A percentile compares a stretch with the other conserved stretches of the same genome.
Evolutionary conservation across 37 sponge, comb jelly and placozoan genomes (phyloP).

Genomic region (Ianthella basta): DNA sequence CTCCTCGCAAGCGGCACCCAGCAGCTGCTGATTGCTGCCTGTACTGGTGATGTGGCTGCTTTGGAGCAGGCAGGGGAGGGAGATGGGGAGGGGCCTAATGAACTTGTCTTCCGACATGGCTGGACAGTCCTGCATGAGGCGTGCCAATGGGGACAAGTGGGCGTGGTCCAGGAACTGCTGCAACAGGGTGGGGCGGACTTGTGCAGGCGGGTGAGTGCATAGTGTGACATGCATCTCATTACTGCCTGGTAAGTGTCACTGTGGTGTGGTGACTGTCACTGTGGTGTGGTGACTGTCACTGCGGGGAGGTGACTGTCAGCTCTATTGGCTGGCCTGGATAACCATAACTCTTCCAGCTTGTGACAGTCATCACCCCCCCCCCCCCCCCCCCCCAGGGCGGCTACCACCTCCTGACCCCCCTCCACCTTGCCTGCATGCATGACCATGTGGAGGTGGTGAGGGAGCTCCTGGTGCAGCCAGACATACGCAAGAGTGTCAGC

Average conservation of each 20-base stretch:
- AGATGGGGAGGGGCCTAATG: constrained; percentile 42
- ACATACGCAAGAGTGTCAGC: constrained; percentile 21
- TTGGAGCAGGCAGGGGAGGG: constrained; percentile 30
- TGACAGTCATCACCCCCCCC: background rate
- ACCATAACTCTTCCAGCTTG: background rate
- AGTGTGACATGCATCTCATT: constrained; percentile 23
- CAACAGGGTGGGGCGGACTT: too few relatives aligned
- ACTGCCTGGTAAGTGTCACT: background rate
- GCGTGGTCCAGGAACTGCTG: constrained; percentile 30
- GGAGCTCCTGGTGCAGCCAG: constrained; percentile 48
- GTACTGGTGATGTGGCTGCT: constrained; percentile 38
- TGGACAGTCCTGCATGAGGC: constrained; percentile 76
- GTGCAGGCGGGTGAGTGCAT: constrained; percentile 61
- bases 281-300: background rate
- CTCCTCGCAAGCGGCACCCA: constrained; percentile 61
- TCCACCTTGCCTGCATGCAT: constrained; percentile 65
- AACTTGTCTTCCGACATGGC: constrained; percentile 41
- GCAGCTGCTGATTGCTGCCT: constrained; percentile 54
- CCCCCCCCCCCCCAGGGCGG: constrained; percentile 34
- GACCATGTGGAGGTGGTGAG: constrained; percentile 41
- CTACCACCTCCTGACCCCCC: constrained; percentile 36
- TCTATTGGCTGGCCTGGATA: background rate
- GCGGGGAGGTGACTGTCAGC: too few relatives aligned
- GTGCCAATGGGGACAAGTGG: constrained; percentile 50
- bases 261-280: background rate